A percentile compares a stretch with the other conserved stretches of the same genome.
Conservation (phyloP, 2,797 vertebrate genomes). For the Smutsia gigantea region DNA sequence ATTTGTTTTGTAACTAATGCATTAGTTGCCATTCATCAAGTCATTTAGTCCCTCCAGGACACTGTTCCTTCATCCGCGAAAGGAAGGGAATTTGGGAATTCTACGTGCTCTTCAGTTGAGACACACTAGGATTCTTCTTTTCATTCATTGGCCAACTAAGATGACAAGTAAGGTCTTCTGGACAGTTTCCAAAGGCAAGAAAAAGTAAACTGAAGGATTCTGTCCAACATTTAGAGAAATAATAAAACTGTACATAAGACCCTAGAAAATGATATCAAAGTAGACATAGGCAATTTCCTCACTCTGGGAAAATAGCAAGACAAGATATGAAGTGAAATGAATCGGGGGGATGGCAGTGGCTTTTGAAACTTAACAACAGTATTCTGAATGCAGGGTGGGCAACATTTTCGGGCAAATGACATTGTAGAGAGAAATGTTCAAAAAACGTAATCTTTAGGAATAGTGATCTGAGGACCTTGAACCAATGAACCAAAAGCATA, state of each 20-base stretch:
- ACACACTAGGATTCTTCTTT: neutral
- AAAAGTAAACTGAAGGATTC: neutral
- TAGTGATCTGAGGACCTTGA: neutral
- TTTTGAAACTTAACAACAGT: neutral
- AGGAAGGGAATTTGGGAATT: neutral
- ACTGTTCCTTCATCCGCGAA: neutral
- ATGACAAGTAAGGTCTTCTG: neutral
- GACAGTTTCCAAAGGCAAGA: slow-evolving; percentile 9
- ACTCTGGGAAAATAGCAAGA: neutral
- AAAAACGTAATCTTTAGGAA: neutral
- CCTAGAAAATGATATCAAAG: slow-evolving; percentile 6
- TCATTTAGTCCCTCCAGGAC: neutral
- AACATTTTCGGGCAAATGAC: neutral
- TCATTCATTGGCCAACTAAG: neutral
- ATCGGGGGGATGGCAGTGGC: neutral
- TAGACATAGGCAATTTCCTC: slow-evolving; percentile 21
- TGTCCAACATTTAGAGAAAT: slow-evolving; percentile 10
- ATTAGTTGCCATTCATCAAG: neutral
- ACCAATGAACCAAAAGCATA: neutral
- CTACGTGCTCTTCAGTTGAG: neutral
- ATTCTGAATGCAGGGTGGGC: neutral
- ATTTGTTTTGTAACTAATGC: neutral
- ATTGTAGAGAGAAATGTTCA: neutral
- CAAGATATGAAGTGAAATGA: neutral
- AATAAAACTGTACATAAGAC: neutral